Evolutionary conservation across 2,797 vertebrate species (phyloP).

Genomic region (Fratercula arctica): DNA sequence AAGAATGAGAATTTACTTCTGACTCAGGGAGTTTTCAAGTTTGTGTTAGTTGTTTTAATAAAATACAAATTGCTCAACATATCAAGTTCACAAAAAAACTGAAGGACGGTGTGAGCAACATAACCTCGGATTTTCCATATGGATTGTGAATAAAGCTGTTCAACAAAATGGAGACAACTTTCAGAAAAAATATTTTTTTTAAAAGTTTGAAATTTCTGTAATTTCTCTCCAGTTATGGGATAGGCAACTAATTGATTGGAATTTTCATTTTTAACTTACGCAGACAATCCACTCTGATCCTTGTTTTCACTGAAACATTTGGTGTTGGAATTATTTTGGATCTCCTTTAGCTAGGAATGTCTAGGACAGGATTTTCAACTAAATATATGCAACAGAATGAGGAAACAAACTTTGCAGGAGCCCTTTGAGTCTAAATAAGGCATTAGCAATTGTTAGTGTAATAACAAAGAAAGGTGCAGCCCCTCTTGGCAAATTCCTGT

Average conservation of each 20-base stretch:
- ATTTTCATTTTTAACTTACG: neutral
- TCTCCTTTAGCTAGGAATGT: neutral
- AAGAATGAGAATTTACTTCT: neutral
- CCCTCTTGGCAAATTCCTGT: neutral
- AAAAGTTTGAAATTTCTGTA: neutral
- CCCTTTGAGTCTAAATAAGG: neutral
- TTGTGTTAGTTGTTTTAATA: neutral
- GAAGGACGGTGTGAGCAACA: neutral
- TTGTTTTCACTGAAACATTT: neutral
- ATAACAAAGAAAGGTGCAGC: constrained; percentile 15
- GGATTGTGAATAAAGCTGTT: neutral
- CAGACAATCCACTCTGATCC: neutral
- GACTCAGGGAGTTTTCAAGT: neutral
- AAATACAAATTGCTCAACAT: neutral
- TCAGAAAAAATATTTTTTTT: neutral
- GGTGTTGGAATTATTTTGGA: neutral
- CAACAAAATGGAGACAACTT: neutral
- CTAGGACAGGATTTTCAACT: neutral
- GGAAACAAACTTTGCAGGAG: neutral
- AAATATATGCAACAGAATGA: neutral
- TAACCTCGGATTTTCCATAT: neutral
- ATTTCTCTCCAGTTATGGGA: neutral
- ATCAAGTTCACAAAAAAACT: neutral
- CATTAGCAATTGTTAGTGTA: neutral
- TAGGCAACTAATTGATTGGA: neutral